Evolutionary conservation across 2,888 invertebrate genomes (phyloP).

Genomic region (Callyntrura sp.): DNA sequence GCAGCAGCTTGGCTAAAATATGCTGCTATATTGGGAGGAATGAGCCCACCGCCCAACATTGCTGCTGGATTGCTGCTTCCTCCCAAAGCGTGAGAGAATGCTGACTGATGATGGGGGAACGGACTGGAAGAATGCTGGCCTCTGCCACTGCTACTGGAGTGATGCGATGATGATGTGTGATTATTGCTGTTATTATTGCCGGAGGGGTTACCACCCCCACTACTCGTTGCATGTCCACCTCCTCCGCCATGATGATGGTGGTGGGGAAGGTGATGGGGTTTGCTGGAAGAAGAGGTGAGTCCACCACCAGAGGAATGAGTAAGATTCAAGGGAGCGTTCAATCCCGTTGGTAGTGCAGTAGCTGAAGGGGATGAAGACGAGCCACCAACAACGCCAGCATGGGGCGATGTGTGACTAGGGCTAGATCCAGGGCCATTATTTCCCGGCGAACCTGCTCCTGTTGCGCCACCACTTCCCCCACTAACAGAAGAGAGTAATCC

Average conservation of each 20-base stretch:
- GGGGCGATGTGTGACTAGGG: conserved; percentile 76
- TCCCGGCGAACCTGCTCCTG: conserved; percentile 42
- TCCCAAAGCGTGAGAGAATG: conserved; percentile 66
- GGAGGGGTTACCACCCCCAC: conserved; percentile 21
- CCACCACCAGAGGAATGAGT: conserved; percentile 78
- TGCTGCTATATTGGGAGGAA: conserved; percentile 68
- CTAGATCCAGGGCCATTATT: conserved; percentile 68
- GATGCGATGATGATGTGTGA: conserved; percentile 52
- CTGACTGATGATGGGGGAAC: conserved; percentile 60
- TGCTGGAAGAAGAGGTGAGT: conserved; percentile 8
- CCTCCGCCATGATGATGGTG: conserved; percentile 22
- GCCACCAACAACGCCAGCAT: conserved; percentile 59
- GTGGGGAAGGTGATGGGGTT: conserved; percentile 70
- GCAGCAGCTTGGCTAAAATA: conserved; percentile 66
- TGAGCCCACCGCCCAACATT: conserved; percentile 62
- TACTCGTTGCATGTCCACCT: conserved; percentile 36
- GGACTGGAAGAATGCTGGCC: conserved; percentile 74
- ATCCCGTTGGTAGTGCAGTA: conserved; percentile 55
- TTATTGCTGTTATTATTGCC: conserved; percentile 42
- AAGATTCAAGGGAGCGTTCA: conserved; percentile 82
- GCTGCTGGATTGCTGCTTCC: conserved; percentile 61
- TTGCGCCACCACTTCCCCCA: conserved; percentile 53
- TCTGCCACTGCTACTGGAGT: conserved; percentile 68
- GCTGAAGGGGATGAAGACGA: conserved; percentile 66
- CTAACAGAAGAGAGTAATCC: conserved; percentile 85